Conservation (phyloP, 2,888 invertebrate species). For the Pollenia amentaria region DNA sequence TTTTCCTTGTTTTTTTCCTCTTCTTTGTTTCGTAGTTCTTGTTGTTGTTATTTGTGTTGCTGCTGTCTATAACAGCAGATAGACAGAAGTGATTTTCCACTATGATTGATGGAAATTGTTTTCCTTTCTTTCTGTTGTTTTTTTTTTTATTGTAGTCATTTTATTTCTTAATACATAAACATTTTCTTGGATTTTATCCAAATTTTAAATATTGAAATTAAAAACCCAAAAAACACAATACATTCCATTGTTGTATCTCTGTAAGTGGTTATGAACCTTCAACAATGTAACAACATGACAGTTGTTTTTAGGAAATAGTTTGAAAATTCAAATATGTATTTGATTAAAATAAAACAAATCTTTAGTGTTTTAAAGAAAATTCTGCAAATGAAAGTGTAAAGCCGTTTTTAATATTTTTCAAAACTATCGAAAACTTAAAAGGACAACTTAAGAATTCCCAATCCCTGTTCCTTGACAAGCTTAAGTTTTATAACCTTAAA, state of each 20-base stretch:
- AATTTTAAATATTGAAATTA: slow-evolving; percentile 61
- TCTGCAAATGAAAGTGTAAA: no score
- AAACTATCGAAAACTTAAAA: no score
- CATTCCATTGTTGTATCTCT: slow-evolving; percentile 18
- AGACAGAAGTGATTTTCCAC: slow-evolving; percentile 62
- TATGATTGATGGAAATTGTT: slow-evolving; percentile 71
- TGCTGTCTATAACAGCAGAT: slow-evolving; percentile 35
- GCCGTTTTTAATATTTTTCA: no score
- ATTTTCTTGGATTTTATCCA: slow-evolving; percentile 66
- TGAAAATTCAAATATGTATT: neutral
- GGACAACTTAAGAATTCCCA: no score
- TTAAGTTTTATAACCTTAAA: no score
- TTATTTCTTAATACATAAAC: slow-evolving; percentile 47
- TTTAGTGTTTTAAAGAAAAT: no score
- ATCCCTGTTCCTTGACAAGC: no score
- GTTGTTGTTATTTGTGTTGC: neutral
- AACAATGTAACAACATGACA: no score
- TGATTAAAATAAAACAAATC: no score
- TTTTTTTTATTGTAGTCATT: slow-evolving; percentile 23
- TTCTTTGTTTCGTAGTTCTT: neutral
- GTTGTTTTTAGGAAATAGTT: slow-evolving; percentile 11
- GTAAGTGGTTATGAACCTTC: neutral
- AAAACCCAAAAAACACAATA: slow-evolving; percentile 21
- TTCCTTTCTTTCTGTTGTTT: neutral
- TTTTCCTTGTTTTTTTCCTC: slow-evolving; percentile 44